phyloP scores from a whole-genome alignment of 2,888 invertebrate genomes.

The Drosophila mercatorum region DNA sequence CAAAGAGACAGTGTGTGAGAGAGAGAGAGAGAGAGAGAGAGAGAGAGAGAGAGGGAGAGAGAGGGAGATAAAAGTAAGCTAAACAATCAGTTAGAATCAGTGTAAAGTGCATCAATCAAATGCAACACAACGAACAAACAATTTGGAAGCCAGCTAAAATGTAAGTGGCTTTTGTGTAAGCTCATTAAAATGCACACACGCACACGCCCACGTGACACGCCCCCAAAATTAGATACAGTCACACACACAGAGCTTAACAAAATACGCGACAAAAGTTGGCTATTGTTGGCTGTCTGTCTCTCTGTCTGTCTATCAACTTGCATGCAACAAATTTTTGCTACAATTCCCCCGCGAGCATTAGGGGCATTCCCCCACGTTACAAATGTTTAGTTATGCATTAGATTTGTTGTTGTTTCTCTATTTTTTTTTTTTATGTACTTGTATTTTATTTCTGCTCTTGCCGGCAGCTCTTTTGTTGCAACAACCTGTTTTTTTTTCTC shows the following conservation, averaged over 20 bases:
- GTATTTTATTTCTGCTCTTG: conserved; percentile 14
- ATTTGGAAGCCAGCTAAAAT: conserved; percentile 45
- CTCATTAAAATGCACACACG: conserved; percentile 68
- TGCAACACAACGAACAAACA: conserved; percentile 38
- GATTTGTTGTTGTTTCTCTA: conserved; percentile 43
- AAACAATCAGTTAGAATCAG: conserved; percentile 39
- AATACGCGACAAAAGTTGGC: conserved; percentile 62
- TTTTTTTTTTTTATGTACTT: conserved; percentile 23
- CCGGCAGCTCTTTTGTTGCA: conserved; percentile 33
- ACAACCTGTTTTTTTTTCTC: neutral
- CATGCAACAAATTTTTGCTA: conserved; percentile 54
- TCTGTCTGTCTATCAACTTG: conserved; percentile 49
- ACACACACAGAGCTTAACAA: conserved; percentile 21
- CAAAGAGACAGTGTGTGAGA: neutral
- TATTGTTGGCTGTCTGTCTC: conserved; percentile 21
- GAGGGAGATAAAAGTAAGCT: neutral
- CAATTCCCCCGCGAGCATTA: conserved; percentile 15
- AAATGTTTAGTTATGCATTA: conserved; percentile 75
- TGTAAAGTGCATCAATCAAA: conserved; percentile 62
- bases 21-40: neutral
- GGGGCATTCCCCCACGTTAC: conserved; percentile 6
- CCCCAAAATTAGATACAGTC: conserved; percentile 29
- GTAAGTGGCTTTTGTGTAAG: conserved; percentile 70
- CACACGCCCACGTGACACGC: conserved; percentile 33
- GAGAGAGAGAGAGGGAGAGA: neutral